Evolutionary conservation across 2,113 vertebrate genomes (phyloP), one percentile per base, ranked within the genome.

Genomic region (Clarias magur): DNA sequence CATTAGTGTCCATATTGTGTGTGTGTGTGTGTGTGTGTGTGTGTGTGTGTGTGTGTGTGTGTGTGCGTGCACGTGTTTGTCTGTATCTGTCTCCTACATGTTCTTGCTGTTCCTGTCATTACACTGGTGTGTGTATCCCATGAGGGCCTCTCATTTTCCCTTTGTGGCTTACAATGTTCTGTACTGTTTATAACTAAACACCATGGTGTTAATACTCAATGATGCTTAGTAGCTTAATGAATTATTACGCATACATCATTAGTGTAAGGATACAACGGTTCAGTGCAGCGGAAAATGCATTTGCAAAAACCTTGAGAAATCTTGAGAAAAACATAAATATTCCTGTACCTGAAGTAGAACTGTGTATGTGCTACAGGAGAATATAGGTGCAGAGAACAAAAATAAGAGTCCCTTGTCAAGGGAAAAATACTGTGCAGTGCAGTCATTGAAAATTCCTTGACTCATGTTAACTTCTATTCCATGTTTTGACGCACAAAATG

Each of bases 161-260:
- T 60, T 59, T 87, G 53, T 34, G 85, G 84, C 54, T 53, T 53
- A 73, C 59, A 78, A 25, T 83, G 68, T 81, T 81, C 81, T 88
- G 75, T 90, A 86, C 75, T 85, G 38, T 79, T 82, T 63, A 75
- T 82, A 89, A 89, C 86, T 85, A 85, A 83, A 80, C 83, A 59
- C 72, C 67, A 53, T 53, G 38, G 48, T 89, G 83, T 89, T 85
- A 70, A 87, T 87, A 86, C 57, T 82, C 25, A 21, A 82, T 85
- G 70, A 42, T 72, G 23, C 67, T 59, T 85, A 84, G 82, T 85
- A n/a, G 68, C 15, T 30, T 83, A 56, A 60, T 72, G 23, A 83
- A 60, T 80, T 59, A 84, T 86, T 42, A 70, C 79, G 34, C 53
- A 13, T 27, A n/a, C n/a, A 78, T 7, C 27, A 3, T 56, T 27